These are phyloP conservation scores for Apomyelois bistriatella DNA, from an alignment of 2,888 invertebrate genomes.

Conservation along the genomic window DNA sequence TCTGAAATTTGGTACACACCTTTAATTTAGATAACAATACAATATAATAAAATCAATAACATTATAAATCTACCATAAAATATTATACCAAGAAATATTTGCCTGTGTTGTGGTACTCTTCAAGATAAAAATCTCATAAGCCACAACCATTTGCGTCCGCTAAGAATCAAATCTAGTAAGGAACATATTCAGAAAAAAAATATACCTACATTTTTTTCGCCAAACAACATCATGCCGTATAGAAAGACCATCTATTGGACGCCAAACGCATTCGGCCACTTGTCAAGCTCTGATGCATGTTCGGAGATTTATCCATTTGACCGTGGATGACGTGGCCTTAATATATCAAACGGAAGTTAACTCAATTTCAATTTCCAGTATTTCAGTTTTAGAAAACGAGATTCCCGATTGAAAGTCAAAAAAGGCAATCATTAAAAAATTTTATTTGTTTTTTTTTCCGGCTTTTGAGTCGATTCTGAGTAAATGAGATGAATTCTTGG, in stretches of 20 bases:
- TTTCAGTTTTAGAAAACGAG: background rate
- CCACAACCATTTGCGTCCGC: no score
- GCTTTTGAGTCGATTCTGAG: background rate
- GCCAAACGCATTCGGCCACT: constrained; percentile 47
- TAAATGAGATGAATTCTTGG: no score
- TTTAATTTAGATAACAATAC: no score
- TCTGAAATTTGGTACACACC: no score
- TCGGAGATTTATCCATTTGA: constrained; percentile 51
- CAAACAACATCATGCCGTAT: constrained; percentile 14
- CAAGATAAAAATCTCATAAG: no score
- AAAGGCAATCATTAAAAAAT: background rate
- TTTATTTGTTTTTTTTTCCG: no score
- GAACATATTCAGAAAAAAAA: background rate
- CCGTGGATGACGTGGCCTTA: constrained; percentile 26
- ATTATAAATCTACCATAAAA: no score
- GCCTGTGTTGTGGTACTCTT: no score
- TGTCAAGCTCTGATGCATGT: constrained; percentile 43
- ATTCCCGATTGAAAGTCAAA: background rate
- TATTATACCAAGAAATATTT: no score
- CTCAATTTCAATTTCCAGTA: constrained; percentile 21
- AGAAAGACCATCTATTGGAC: constrained; percentile 42
- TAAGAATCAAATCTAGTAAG: background rate
- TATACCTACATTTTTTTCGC: background rate
- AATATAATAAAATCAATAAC: no score
- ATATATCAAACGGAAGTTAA: constrained; percentile 32